These are phyloP conservation scores for Lanius collurio DNA, from an alignment of 2,113 vertebrate species.

Conservation along the genomic window DNA sequence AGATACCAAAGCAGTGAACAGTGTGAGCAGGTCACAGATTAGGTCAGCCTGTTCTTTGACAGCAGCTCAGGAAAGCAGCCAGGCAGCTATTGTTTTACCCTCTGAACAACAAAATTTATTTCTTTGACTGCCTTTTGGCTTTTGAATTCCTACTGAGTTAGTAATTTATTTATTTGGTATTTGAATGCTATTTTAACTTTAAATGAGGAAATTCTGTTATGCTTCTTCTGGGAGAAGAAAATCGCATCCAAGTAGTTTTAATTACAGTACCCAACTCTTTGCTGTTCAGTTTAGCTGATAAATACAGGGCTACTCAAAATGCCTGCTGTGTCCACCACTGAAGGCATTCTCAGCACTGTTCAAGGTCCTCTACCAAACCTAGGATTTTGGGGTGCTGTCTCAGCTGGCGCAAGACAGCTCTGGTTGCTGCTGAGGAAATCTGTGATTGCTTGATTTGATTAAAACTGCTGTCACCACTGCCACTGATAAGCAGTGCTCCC, in stretches of 20 bases:
- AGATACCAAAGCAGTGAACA: neutral
- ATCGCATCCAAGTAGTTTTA: neutral
- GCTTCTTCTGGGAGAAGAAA: neutral
- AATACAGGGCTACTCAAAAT: neutral
- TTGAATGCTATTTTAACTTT: neutral
- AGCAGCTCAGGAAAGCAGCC: neutral
- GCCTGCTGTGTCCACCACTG: neutral
- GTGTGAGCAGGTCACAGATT: neutral
- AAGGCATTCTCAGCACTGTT: neutral
- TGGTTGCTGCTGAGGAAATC: neutral
- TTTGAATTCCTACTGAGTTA: neutral
- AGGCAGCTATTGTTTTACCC: neutral
- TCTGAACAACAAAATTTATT: neutral
- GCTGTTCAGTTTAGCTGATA: neutral
- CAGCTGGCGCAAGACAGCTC: neutral
- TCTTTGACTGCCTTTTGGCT: neutral
- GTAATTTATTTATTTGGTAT: neutral
- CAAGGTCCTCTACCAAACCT: neutral
- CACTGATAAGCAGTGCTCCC: neutral
- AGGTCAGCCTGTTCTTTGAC: neutral
- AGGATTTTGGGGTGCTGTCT: neutral
- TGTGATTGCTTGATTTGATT: fast-evolving
- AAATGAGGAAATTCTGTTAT: neutral
- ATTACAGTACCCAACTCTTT: neutral
- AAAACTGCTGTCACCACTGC: neutral